Conservation (phyloP, 2,113 vertebrate genomes). For the Leucosticte australis region DNA sequence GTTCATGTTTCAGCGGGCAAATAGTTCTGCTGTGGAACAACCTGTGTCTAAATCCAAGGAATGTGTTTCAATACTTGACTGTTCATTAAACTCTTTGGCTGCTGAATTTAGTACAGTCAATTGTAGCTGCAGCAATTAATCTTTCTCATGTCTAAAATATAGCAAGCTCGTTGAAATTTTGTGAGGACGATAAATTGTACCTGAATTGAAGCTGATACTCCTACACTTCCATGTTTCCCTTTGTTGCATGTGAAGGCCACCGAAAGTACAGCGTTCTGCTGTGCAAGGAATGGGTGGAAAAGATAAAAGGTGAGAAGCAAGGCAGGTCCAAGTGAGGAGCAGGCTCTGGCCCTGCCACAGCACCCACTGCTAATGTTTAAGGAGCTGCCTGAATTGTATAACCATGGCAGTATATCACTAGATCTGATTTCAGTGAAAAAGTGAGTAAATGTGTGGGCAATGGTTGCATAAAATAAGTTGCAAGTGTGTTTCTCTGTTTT, state of each 20-base stretch:
- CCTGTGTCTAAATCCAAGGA: neutral
- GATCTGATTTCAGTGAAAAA: neutral
- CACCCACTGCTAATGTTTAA: neutral
- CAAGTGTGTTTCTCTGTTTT: neutral
- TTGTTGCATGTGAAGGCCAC: neutral
- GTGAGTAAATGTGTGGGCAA: neutral
- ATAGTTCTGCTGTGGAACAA: neutral
- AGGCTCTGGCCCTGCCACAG: neutral
- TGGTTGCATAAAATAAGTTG: neutral
- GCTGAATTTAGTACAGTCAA: neutral
- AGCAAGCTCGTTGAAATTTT: accelerated
- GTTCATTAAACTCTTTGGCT: neutral
- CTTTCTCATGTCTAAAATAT: neutral
- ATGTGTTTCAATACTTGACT: neutral
- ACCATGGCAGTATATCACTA: neutral
- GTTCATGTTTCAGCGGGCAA: neutral
- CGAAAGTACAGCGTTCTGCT: neutral
- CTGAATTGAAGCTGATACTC: neutral
- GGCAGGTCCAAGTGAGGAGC: neutral
- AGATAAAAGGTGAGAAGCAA: neutral
- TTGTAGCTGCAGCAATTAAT: neutral
- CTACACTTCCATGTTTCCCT: neutral
- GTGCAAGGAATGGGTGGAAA: neutral
- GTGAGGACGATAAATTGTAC: neutral
- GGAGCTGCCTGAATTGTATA: neutral